Conservation (phyloP, 1,140 invertebrate genomes). For the Ceratina japonica region DNA sequence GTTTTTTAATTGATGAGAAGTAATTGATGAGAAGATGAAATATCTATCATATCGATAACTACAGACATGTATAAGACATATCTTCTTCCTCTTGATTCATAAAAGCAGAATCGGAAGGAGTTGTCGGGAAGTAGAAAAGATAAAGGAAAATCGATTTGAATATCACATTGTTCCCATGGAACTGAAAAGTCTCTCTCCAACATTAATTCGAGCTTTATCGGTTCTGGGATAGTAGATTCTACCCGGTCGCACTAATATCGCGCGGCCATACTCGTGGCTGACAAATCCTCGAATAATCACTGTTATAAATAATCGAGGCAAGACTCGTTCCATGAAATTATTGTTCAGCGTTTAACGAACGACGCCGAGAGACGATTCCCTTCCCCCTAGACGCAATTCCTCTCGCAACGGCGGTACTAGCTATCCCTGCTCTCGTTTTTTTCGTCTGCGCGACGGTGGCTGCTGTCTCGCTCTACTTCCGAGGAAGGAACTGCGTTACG, state of each 20-base stretch:
- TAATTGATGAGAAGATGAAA: no score
- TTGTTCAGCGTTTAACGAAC: conserved; percentile 10
- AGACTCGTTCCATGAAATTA: conserved; percentile 6
- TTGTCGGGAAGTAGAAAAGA: not conserved
- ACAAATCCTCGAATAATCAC: conserved; percentile 27
- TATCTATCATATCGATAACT: no score
- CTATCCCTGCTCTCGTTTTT: not conserved
- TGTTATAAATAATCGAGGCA: conserved; percentile 11
- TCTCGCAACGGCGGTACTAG: not conserved
- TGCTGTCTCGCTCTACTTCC: not conserved
- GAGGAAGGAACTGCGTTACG: not conserved
- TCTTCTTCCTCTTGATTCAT: not conserved
- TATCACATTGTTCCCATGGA: not conserved
- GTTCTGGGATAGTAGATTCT: not conserved
- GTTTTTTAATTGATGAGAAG: not conserved
- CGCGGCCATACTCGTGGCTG: not conserved
- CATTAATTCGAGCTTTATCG: conserved; percentile 22
- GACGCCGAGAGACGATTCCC: conserved; percentile 3
- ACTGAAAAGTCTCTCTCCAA: not conserved
- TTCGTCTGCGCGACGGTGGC: not conserved
- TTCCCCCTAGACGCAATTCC: not conserved
- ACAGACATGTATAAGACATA: not conserved
- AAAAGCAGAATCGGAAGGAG: not conserved
- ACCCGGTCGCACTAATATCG: conserved; percentile 7
- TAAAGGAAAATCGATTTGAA: not conserved